Percentiles rank a stretch among this genome's conserved stretches.
These are phyloP conservation scores for Pyrrhia umbra DNA, from an alignment of 2,888 invertebrate species.

Conservation along the genomic window DNA sequence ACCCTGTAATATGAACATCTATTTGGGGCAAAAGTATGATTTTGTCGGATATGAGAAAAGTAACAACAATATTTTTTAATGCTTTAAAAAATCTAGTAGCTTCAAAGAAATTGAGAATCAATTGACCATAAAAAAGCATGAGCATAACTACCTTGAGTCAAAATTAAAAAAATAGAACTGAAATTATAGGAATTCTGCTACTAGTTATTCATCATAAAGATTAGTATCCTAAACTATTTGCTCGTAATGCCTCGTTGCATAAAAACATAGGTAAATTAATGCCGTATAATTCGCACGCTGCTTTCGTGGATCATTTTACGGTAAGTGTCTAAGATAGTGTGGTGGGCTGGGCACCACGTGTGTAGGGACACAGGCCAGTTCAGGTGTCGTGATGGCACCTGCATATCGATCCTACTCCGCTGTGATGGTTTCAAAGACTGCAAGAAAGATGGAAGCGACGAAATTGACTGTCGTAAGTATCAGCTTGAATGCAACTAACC, in stretches of 20 bases:
- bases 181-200: too few relatives aligned
- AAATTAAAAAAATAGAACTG: too few relatives aligned
- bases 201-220: background rate
- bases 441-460: conserved; percentile 91
- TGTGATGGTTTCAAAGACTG: conserved; percentile 95
- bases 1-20: too few relatives aligned
- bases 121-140: too few relatives aligned
- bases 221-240: background rate
- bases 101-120: too few relatives aligned
- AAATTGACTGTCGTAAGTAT: conserved; percentile 91
- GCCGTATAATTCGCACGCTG: conserved; percentile 74
- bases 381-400: conserved; percentile 93
- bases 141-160: background rate
- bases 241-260: conserved; percentile 8
- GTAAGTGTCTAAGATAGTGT: conserved; percentile 78
- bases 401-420: conserved; percentile 92
- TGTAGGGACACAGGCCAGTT: conserved; percentile 90
- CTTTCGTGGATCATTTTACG: conserved; percentile 68
- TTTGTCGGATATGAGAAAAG: background rate
- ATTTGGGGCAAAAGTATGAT: too few relatives aligned
- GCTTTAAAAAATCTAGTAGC: too few relatives aligned
- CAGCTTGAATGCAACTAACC: conserved; percentile 49
- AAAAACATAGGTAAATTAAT: conserved; percentile 12
- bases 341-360: conserved; percentile 81
- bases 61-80: background rate